Evolutionary conservation across 1,140 invertebrate species (phyloP).

Genomic region (Babylonia areolata): DNA sequence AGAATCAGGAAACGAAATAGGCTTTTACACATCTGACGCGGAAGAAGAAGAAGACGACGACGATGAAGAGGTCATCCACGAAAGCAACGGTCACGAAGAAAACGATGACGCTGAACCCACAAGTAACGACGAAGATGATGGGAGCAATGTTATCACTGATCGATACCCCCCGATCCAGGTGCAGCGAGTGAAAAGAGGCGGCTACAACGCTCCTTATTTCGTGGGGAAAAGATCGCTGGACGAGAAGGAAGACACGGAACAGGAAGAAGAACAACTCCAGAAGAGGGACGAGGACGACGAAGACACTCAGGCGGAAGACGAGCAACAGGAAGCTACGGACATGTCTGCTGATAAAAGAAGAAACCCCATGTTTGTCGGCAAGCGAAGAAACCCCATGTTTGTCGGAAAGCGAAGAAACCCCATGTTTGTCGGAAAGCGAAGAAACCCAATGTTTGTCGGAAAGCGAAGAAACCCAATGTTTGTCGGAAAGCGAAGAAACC

Average conservation of each 20-base stretch:
- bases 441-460: conserved; percentile 26
- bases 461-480: conserved; percentile 28
- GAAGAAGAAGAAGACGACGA: neutral
- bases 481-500: conserved; percentile 20
- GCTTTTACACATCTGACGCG: neutral
- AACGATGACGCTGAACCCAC: neutral
- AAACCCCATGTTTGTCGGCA: conserved; percentile 27
- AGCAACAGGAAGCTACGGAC: neutral
- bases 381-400: conserved; percentile 19
- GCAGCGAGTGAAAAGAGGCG: neutral
- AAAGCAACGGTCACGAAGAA: neutral
- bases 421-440: conserved; percentile 32
- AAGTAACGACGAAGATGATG: neutral
- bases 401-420: conserved; percentile 26
- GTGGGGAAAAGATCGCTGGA: conserved; percentile 30
- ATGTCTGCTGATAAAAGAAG: conserved; percentile 17
- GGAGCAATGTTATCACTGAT: neutral
- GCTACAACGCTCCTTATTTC: conserved; percentile 35
- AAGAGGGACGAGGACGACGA: conserved; percentile 8
- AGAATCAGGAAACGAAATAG: neutral
- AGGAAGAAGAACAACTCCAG: neutral
- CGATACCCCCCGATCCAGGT: neutral
- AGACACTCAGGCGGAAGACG: neutral
- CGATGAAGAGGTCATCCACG: neutral
- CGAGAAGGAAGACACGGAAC: neutral